Evolutionary conservation across 2,888 invertebrate genomes (phyloP).

Genomic region (Drosophila neotestacea): DNA sequence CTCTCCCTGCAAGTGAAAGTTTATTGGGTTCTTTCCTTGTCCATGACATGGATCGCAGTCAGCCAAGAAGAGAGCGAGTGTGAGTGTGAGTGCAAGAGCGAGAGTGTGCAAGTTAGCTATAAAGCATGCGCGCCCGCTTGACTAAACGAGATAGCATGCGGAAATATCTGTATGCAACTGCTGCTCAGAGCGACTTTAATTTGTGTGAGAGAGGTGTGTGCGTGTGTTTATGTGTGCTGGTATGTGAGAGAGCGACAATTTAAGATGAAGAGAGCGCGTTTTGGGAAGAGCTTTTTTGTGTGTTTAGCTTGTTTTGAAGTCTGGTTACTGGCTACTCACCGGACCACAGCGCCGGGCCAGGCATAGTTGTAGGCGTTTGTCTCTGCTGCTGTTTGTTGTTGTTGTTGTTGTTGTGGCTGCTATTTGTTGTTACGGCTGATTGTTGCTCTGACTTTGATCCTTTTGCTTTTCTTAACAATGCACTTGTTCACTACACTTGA

Average conservation of each 20-base stretch:
- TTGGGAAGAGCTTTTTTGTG: slow-evolving; percentile 19
- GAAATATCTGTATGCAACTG: slow-evolving; percentile 59
- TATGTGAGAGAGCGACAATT: slow-evolving; percentile 2
- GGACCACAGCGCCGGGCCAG: slow-evolving; percentile 85
- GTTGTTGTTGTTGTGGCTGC: slow-evolving; percentile 5
- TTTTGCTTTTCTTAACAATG: slow-evolving; percentile 12
- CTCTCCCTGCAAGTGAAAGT: slow-evolving; percentile 69
- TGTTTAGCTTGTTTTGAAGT: slow-evolving; percentile 20
- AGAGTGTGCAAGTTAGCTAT: slow-evolving; percentile 11
- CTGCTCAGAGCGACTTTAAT: slow-evolving; percentile 22
- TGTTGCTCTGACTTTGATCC: slow-evolving; percentile 27
- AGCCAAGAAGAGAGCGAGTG: slow-evolving; percentile 19
- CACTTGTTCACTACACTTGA: slow-evolving; percentile 29
- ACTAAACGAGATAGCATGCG: slow-evolving; percentile 58
- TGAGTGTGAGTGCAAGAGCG: slow-evolving; percentile 9
- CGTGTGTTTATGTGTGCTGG: not conserved
- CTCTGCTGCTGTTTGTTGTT: slow-evolving; percentile 43
- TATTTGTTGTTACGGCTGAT: not conserved
- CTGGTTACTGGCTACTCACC: slow-evolving; percentile 76
- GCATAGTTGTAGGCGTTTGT: slow-evolving; percentile 83
- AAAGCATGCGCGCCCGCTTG: slow-evolving; percentile 31
- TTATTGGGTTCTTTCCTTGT: slow-evolving; percentile 70
- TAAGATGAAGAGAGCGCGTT: slow-evolving; percentile 30
- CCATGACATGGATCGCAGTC: slow-evolving; percentile 62
- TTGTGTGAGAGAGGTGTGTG: slow-evolving; percentile 10